Base-by-base conservation (phyloP, 2,113 vertebrate genomes). In the Athene cunicularia region DNA sequence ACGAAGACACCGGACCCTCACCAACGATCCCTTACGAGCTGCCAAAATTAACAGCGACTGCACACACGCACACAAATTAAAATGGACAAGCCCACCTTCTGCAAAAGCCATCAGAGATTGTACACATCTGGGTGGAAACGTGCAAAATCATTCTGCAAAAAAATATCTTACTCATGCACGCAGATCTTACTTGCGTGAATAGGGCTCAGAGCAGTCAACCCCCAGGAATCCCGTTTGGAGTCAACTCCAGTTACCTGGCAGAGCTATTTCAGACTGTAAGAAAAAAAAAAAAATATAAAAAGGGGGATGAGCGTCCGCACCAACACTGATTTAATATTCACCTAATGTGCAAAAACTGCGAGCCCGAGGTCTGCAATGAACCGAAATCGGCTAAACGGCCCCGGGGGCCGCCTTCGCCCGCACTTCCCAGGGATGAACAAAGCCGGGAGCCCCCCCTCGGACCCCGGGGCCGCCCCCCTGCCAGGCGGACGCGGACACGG, bases 191-290 rank as follows among this genome's bases (percentile, higher is more conserved):
- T 86, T 56, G 91, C 3, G 56, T 21, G 76, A 88, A 91, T 28
- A 82, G 91, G 86, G 83, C 86, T 95, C 21, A 75, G 10, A 64
- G 88, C 56, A 68, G 76, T 2, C 86, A 93, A 35, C 79, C 35
- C 76, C 15, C 56, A 30, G 72, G 41, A 50, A 80, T 50, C 55
- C 8, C 84, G 72, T 82, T 53, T 14, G 66, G 67, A 93, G 86
- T 28, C 81, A 77, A 80, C 50, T 93, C 86, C 70, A 24, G 86
- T 37, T 90, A 94, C 95, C 93, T 70, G 75, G 90, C 71, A 15
- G 14, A 14, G 74, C 88, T 80, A 62, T 67, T 88, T 24, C 76
- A 55, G 63, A 35, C 86, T 93, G 55, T 2, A 55, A 55, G 35
- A 14, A 16, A 45, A 66, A 49, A 28, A 41, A n/a, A 60, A 60